Evolutionary conservation across 2,113 vertebrate genomes (phyloP), one percentile per base, ranked within the genome.

Genomic region (Eulemur macaco): DNA sequence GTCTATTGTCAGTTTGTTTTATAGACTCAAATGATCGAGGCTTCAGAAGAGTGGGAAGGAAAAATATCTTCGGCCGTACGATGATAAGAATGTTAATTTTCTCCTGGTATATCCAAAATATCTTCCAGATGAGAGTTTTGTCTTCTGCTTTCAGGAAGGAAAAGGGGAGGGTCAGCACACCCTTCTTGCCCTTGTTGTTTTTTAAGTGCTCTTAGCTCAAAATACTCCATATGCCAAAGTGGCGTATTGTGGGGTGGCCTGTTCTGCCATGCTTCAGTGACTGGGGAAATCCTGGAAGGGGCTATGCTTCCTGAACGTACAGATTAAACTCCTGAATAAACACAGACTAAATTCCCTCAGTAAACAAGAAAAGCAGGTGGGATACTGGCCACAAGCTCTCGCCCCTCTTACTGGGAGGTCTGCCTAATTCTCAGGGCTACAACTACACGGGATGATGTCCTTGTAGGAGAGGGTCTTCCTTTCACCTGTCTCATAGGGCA

Each of bases 401-500:
- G 13, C 17, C 8, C 1, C 0, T 60, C 5, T 50, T 25, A 31
- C 25, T 6, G 1, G 68, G 23, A 71, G 37, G 11, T 29, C 45
- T 71, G 42, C 50, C 60, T 68, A 20, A 69, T 42, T 56, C 13
- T 37, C 47, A 66, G 45, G 37, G n/a, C 37, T 50, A 56, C 54
- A 45, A n/a, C 47, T 11, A 14, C 14, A 52, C 52, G 78, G 31
- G 68, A 54, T 52, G 15, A 31, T 63, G 37, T 69, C 66, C 97
- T 97, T 95, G 60, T 95, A 77, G 37, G 96, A 98, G 97, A 96
- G 96, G 92, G 96, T 97, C 27, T 97, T 97, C 94, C 54, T 96
- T 96, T 95, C 95, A 81, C 86, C 69, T 50, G 12, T 97, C 95
- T 97, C 95, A 83, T 97, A 97, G 92, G 96, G 95, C 97, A 93